phyloP scores from a whole-genome alignment of 2,113 vertebrate species.

The Parotia lawesii region DNA sequence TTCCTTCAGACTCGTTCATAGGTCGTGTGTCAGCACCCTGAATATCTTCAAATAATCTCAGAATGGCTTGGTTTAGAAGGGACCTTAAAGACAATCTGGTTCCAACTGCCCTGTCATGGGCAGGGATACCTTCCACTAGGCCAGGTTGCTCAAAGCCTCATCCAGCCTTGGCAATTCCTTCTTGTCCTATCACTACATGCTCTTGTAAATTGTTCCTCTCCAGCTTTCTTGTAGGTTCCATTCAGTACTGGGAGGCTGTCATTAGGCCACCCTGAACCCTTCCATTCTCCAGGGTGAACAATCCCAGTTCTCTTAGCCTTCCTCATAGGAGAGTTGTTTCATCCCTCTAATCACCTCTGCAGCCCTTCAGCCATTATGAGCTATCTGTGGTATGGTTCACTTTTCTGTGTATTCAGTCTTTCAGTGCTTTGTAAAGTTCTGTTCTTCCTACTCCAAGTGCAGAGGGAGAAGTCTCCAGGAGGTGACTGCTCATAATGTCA shows the following conservation, averaged over 20 bases:
- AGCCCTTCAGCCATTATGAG: not conserved
- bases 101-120: not conserved
- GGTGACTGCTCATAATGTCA: not conserved
- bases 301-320: not conserved
- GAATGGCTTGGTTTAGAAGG: not conserved
- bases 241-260: not conserved
- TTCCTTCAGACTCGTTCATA: not conserved
- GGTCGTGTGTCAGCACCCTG: not conserved
- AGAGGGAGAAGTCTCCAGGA: not conserved
- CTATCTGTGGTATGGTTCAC: no score
- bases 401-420: not conserved
- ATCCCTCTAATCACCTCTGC: not conserved
- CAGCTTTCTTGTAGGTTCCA: not conserved
- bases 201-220: not conserved
- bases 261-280: not conserved
- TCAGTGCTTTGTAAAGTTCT: not conserved
- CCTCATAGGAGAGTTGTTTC: not conserved
- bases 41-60: not conserved
- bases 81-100: not conserved
- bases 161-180: no score
- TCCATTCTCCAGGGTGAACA: not conserved
- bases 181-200: not conserved
- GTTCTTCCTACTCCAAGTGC: not conserved
- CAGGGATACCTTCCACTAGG: not conserved
- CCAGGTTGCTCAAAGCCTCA: not conserved